These are phyloP conservation scores for Melolontha melolontha DNA, from an alignment of 2,888 invertebrate genomes.

Conservation along the genomic window DNA sequence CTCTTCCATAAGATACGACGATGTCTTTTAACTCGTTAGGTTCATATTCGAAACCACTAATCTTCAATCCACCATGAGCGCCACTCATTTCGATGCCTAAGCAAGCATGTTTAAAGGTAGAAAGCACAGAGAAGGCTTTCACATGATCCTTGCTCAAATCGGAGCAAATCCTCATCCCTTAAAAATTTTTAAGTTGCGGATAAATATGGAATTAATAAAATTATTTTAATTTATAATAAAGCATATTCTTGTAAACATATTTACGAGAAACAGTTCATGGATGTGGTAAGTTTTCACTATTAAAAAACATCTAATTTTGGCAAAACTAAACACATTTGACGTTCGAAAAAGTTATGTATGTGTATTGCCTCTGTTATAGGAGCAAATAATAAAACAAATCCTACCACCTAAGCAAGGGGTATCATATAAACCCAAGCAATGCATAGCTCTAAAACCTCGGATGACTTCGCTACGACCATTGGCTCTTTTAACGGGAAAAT, in stretches of 20 bases:
- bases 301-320: too few relatives aligned
- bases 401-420: slow-evolving; percentile 57
- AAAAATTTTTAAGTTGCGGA: slow-evolving; percentile 18
- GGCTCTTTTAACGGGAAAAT: slow-evolving; percentile 57
- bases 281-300: background rate
- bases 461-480: slow-evolving; percentile 57
- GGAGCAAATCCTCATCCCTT: slow-evolving; percentile 57
- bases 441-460: slow-evolving; percentile 59
- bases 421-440: slow-evolving; percentile 55
- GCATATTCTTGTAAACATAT: too few relatives aligned
- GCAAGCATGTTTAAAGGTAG: slow-evolving; percentile 59
- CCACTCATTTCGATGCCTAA: slow-evolving; percentile 60
- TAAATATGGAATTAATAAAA: too few relatives aligned
- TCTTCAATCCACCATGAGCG: slow-evolving; percentile 60
- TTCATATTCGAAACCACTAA: slow-evolving; percentile 55
- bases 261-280: too few relatives aligned
- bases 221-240: too few relatives aligned
- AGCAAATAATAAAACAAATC: background rate
- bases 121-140: slow-evolving; percentile 58
- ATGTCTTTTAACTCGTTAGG: slow-evolving; percentile 56
- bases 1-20: slow-evolving; percentile 53
- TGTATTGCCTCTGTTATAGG: too few relatives aligned
- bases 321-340: too few relatives aligned
- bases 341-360: too few relatives aligned
- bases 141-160: slow-evolving; percentile 58